These are phyloP conservation scores for Rapana venosa DNA, from an alignment of 2,888 invertebrate genomes.

Conservation along the genomic window DNA sequence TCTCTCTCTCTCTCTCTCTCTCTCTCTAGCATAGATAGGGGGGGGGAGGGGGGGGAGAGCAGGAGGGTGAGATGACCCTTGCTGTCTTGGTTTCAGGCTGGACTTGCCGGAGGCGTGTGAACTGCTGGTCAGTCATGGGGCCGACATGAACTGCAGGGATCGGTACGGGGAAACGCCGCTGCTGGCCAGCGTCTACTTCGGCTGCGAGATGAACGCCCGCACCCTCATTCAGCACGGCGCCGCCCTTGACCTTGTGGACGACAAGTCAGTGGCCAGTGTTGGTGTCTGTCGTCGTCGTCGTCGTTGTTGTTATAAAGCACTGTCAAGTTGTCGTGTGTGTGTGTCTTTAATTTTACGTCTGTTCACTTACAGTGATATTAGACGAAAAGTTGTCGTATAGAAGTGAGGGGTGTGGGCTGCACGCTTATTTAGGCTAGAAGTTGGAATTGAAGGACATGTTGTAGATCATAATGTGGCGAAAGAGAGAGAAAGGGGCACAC, in stretches of 20 bases:
- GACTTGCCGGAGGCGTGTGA: slow-evolving; percentile 52
- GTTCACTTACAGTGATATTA: neutral
- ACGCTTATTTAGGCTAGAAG: too few species aligned
- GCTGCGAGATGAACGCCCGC: slow-evolving; percentile 60
- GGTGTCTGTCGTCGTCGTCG: neutral
- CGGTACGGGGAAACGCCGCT: slow-evolving; percentile 63
- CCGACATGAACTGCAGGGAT: slow-evolving; percentile 58
- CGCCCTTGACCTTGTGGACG: slow-evolving; percentile 58
- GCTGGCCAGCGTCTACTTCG: slow-evolving; percentile 62
- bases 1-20: neutral
- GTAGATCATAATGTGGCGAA: too few species aligned
- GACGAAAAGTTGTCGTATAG: neutral
- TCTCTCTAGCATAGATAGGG: neutral
- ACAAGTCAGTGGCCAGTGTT: slow-evolving; percentile 52
- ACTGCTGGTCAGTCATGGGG: slow-evolving; percentile 54
- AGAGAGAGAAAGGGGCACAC: too few species aligned
- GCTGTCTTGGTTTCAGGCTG: slow-evolving; percentile 7
- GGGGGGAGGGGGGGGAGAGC: too few species aligned
- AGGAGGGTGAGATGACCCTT: neutral
- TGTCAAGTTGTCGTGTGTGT: neutral
- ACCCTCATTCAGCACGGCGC: slow-evolving; percentile 60
- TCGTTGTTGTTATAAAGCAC: too few species aligned
- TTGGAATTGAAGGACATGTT: too few species aligned
- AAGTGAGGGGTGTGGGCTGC: too few species aligned
- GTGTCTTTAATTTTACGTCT: neutral